phyloP scores from a whole-genome alignment of 2,888 invertebrate genomes.

The Cylindroiulus punctatus region DNA sequence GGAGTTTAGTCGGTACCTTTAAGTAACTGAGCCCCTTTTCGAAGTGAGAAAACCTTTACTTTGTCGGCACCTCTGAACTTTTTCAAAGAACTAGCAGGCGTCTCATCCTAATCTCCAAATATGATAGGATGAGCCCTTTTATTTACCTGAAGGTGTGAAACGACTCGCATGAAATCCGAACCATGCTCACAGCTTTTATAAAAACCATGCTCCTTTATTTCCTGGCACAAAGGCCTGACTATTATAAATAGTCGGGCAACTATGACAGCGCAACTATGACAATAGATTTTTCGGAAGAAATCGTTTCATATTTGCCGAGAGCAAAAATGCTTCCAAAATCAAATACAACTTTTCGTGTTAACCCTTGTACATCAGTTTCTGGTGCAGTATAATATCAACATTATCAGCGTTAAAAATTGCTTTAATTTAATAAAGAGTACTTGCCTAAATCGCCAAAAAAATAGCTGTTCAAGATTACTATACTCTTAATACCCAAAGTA shows the following conservation, averaged over 20 bases:
- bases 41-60: neutral
- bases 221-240: neutral
- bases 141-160: slow-evolving; percentile 11
- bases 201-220: slow-evolving; percentile 6
- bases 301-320: neutral
- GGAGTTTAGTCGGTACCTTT: neutral
- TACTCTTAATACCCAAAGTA: too few species aligned
- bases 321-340: too few species aligned
- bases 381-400: too few species aligned
- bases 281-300: neutral
- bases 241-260: too few species aligned
- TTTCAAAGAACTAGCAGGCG: neutral
- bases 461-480: too few species aligned
- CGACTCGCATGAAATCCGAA: neutral
- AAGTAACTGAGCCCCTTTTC: neutral
- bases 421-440: too few species aligned
- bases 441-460: too few species aligned
- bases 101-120: neutral
- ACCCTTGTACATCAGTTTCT: too few species aligned
- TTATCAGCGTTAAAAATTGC: too few species aligned
- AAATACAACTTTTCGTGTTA: too few species aligned
- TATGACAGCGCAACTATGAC: too few species aligned
- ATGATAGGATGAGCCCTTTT: neutral
- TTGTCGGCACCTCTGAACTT: neutral
- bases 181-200: neutral